Conservation (phyloP, 53 echinoderm and acorn worm species). For the Crossaster papposus region DNA sequence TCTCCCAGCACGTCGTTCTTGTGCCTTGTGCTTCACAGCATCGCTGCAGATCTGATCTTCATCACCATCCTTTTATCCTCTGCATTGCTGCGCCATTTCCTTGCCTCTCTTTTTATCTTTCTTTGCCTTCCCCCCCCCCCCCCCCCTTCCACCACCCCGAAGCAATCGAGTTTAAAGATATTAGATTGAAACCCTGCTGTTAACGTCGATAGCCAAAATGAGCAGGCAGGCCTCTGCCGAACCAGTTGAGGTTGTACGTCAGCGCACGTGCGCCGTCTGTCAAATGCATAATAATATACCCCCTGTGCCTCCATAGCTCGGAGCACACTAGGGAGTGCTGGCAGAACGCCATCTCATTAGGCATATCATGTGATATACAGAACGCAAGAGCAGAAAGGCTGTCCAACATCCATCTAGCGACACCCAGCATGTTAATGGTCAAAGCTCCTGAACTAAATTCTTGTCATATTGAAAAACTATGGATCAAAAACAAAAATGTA, state of each 20-base stretch:
- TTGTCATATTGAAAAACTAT: not conserved
- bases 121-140: not conserved
- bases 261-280: not conserved
- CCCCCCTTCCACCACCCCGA: not conserved
- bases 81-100: not conserved
- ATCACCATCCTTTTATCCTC: not conserved
- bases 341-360: constrained; percentile 2
- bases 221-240: not conserved
- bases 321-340: not conserved
- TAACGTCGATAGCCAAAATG: not conserved
- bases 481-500: no score
- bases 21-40: not conserved
- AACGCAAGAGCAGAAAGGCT: not conserved
- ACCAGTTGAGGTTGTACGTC: not conserved
- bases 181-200: constrained; percentile 36
- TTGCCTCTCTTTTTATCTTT: not conserved
- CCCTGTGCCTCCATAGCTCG: not conserved
- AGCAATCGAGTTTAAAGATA: constrained; percentile 52
- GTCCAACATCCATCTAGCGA: not conserved
- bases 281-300: not conserved
- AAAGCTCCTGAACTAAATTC: not conserved
- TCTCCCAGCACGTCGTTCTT: not conserved
- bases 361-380: not conserved
- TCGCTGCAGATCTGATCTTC: not conserved
- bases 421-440: not conserved